Conservation (phyloP, 2,113 vertebrate species). For the Scytalopus superciliaris region DNA sequence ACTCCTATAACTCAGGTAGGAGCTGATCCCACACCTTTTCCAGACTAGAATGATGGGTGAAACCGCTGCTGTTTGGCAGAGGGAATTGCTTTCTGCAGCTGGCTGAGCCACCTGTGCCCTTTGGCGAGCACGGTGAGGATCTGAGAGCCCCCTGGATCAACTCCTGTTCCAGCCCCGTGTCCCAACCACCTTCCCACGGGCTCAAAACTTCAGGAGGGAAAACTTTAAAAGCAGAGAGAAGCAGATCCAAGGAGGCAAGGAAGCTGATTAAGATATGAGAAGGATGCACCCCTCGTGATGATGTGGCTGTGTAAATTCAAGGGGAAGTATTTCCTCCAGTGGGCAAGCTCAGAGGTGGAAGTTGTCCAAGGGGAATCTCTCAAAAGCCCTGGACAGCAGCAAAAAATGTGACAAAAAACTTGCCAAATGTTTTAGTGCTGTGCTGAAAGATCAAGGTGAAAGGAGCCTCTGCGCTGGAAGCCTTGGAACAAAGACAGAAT, state of each 20-base stretch:
- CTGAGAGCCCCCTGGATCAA: not conserved
- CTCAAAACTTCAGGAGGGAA: not conserved
- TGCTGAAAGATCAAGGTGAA: slow-evolving; percentile 63
- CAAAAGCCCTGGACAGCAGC: slow-evolving; percentile 41
- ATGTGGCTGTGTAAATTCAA: not conserved
- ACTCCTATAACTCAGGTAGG: not conserved
- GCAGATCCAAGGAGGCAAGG: not conserved
- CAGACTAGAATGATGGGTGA: not conserved
- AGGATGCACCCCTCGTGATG: not conserved
- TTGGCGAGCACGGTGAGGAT: not conserved
- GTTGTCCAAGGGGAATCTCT: slow-evolving; percentile 45
- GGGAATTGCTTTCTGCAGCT: not conserved
- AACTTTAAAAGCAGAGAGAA: not conserved
- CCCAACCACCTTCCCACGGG: not conserved
- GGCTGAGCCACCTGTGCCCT: not conserved
- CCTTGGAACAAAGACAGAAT: slow-evolving; percentile 38
- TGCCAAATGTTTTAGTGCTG: slow-evolving; percentile 41
- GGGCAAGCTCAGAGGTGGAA: slow-evolving; percentile 37
- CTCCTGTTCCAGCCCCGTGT: not conserved
- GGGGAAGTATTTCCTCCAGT: not conserved
- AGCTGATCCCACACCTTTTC: not conserved
- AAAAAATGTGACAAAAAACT: not conserved
- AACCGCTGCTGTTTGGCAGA: not conserved
- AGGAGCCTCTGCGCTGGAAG: slow-evolving; percentile 10
- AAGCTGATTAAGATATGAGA: not conserved